Evolutionary conservation across 2,888 invertebrate species (phyloP), one percentile per base, ranked within the genome.

Genomic region (Magallana nippona): DNA sequence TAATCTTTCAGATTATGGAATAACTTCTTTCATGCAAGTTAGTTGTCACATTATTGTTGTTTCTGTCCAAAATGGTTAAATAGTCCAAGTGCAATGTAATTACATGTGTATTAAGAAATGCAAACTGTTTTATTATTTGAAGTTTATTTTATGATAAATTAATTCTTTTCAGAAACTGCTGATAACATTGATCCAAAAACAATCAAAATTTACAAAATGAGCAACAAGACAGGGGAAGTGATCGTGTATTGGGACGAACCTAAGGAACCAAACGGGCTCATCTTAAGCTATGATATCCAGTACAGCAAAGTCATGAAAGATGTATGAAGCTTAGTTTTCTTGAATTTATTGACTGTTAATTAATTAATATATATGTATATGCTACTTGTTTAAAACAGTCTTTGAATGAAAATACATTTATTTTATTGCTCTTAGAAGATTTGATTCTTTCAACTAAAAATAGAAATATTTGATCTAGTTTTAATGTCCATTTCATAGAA

Each of bases 251-350:
- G 99, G 99, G 95, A 96, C 2, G 96, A 97, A 89, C 98, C 99
- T 0, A 90, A 93, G 32, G 95, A 96, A 87, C 98, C 99, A 0
- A 99, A 99, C 94, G 98, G 99, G 1, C 95, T 97, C 85, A 96
- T 98, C 78, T 96, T 98, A 71, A 96, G 97, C 0, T 99, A 98
- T 94, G 96, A 96, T 87, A 96, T 98, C 82, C 96, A 96, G 88
- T 97, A 97, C 92, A 95, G 95, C 87, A 95, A 96, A 82, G 89
- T 89, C 55, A 95, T 96, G 77, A 95, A 95, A 92, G 96, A 96
- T 93, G 96, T 96, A 92, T 90, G 92, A 89, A 84, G 19, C 44
- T 44, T 8, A 8, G 8, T 44, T 44, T 44, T 79, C 60, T 17
- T 11, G 44, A 27, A 22, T 15, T 55, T 56, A 19, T 11, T 17